phyloP scores from a whole-genome alignment of 2,888 invertebrate genomes.

The Endotricha flammealis region DNA sequence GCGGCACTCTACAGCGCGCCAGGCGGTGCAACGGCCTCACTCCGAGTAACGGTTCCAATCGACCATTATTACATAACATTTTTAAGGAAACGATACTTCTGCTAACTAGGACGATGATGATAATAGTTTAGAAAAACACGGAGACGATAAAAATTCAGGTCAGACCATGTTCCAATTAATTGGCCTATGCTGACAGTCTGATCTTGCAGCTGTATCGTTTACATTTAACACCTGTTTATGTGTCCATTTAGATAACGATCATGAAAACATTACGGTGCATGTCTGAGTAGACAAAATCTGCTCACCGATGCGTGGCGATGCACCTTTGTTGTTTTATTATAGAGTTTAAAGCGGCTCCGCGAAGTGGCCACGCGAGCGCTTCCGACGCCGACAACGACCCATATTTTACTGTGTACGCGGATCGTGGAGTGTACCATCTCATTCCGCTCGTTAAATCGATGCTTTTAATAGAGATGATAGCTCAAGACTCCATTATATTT shows the following conservation, averaged over 20 bases:
- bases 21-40: constrained; percentile 25
- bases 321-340: constrained; percentile 45
- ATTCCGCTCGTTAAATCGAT: constrained; percentile 66
- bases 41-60: constrained; percentile 39
- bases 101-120: constrained; percentile 16
- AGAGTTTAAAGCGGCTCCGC: constrained; percentile 20
- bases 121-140: constrained; percentile 11
- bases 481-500: constrained; percentile 55
- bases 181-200: background rate
- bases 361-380: constrained; percentile 23
- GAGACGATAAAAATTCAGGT: constrained; percentile 13
- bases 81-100: constrained; percentile 30
- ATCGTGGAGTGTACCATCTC: constrained; percentile 43
- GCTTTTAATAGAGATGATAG: constrained; percentile 69
- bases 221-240: background rate
- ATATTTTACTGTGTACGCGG: constrained; percentile 39
- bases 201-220: background rate
- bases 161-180: background rate
- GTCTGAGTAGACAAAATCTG: constrained; percentile 26
- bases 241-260: background rate
- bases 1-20: constrained; percentile 26
- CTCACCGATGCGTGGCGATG: constrained; percentile 30
- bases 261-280: background rate
- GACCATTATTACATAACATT: constrained; percentile 40
- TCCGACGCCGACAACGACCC: constrained; percentile 46